Evolutionary conservation across 2,113 vertebrate genomes (phyloP), one percentile per base, ranked within the genome.

Genomic region (Phrynosoma blainvillii): DNA sequence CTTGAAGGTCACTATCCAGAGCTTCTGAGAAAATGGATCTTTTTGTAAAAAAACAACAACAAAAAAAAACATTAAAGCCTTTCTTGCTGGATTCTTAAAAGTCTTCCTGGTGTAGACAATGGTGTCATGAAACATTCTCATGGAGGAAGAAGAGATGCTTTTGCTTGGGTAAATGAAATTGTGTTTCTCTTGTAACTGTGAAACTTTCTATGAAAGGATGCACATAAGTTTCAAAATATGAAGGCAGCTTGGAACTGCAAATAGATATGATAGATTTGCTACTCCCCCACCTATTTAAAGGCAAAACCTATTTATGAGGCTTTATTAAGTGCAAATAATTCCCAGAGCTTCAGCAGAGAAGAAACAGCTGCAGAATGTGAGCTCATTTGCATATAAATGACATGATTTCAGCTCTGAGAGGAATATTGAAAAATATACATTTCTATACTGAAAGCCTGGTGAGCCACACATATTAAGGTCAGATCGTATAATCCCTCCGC

Each of bases 241-340:
- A 92, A 97, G 96, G 85, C 91, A 23, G 84, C 91, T 94, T 96
- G 92, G 94, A 95, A 94, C 95, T 96, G 95, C 94, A 96, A 97
- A 95, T 93, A 91, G 89, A 91, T 90, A 54, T 79, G 84, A 92
- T 92, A 70, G 89, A 94, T 95, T 95, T 96, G 93, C 93, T 93
- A 92, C 89, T 93, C 89, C 88, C 89, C 92, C 87, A 88, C 92
- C 89, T 90, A 90, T 93, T 95, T 93, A 93, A 92, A 96, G 94
- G 90, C 94, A 95, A 96, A 97, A 96, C 86, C 96, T 97, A 96
- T 96, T 96, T 97, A 97, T 95, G 95, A 96, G 93, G 93, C 94
- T 96, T 97, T 97, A 97, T 97, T 97, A 97, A 97, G 96, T 96
- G 96, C 96, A 96, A 97, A 97, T 97, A 97, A 97, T 95, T 97